Evolutionary conservation across 2,113 vertebrate species (phyloP).

Genomic region (Anguilla rostrata): DNA sequence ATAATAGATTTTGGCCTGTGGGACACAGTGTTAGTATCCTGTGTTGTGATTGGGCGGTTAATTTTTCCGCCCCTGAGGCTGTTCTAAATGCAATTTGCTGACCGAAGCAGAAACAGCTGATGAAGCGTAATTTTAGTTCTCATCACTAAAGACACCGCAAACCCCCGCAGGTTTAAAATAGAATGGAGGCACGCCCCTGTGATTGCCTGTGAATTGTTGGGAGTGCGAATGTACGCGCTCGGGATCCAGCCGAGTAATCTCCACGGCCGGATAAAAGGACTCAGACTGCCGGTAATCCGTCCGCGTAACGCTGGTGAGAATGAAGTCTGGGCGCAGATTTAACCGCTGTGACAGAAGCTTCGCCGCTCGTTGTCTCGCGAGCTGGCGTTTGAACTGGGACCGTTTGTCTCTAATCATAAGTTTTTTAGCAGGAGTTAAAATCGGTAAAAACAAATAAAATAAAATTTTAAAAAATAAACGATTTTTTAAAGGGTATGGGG

Average conservation of each 20-base stretch:
- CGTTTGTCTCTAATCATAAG: background rate
- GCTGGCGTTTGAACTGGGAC: background rate
- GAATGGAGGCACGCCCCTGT: too few species aligned
- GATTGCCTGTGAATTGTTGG: background rate
- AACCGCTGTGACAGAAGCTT: background rate
- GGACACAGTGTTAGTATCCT: too few species aligned
- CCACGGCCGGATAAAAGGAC: background rate
- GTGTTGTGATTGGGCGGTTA: too few species aligned
- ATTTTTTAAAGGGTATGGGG: background rate
- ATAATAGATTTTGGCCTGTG: too few species aligned
- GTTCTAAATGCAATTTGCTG: too few species aligned
- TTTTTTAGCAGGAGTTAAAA: background rate
- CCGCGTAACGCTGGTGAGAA: background rate
- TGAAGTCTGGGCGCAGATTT: background rate
- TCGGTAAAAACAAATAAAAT: background rate
- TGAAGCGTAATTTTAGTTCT: too few species aligned
- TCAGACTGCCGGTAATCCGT: background rate
- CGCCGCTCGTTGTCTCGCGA: background rate
- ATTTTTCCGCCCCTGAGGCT: too few species aligned
- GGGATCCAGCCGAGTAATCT: background rate
- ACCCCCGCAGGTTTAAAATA: too few species aligned
- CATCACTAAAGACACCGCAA: too few species aligned
- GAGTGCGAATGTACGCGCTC: too few species aligned
- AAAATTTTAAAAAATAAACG: too few species aligned
- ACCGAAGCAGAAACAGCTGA: too few species aligned